Evolutionary conservation across 2,113 vertebrate species (phyloP).

Genomic region (Apodemus sylvaticus): DNA sequence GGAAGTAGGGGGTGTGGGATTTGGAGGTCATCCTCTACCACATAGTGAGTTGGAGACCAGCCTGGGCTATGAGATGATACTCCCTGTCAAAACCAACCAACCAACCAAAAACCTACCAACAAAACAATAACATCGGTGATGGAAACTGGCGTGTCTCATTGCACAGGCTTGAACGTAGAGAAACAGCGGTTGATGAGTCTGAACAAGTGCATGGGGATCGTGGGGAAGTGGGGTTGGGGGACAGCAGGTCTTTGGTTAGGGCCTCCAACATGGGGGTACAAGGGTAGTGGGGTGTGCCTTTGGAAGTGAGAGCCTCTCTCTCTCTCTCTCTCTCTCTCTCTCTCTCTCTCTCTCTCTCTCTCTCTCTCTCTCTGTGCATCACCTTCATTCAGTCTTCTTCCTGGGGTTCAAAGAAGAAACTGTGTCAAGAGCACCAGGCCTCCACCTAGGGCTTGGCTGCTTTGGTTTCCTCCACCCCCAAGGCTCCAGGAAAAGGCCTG

Average conservation of each 20-base stretch:
- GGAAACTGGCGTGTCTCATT: conserved; percentile 81
- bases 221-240: neutral
- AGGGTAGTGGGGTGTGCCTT: neutral
- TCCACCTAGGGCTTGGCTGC: conserved; percentile 14
- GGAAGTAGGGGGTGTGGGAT: neutral
- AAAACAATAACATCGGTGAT: neutral
- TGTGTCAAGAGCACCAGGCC: conserved; percentile 41
- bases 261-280: neutral
- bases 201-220: neutral
- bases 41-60: neutral
- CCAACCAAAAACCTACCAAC: too few species aligned
- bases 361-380: neutral
- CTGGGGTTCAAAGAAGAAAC: conserved; percentile 44
- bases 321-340: neutral
- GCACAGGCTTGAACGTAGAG: conserved; percentile 83
- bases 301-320: neutral
- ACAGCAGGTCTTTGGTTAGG: neutral
- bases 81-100: neutral
- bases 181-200: neutral
- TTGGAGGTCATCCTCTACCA: neutral
- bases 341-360: neutral
- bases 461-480: conserved; percentile 56
- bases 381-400: neutral
- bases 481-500: conserved; percentile 69
- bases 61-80: neutral